Base-by-base conservation (phyloP, 2,797 vertebrate species). In the Muscicapa comitata region DNA sequence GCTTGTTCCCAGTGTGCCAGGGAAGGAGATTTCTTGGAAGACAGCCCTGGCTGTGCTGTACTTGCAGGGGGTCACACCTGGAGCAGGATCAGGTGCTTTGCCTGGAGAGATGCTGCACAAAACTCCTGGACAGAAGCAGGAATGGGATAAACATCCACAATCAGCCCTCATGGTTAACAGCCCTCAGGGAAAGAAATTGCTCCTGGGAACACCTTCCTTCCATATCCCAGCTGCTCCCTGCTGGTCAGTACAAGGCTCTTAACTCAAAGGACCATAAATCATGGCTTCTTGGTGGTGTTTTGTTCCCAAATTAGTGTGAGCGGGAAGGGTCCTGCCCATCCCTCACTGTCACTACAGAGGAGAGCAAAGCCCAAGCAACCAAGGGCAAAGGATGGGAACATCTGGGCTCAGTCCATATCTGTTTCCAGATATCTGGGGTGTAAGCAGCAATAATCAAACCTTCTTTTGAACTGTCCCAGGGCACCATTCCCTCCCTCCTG, bases 241-340 rank as follows among this genome's bases (percentile, higher is more conserved):
- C 45, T 55, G 29, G 17, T 24, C 61, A 37, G 17, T 17, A 5
- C 15, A 33, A 80, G 33, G 18, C 9, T 84, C 25, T 40, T 17
- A 20, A 37, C 33, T 11, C 8, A 35, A n/a, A 84, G 48, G 19
- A 37, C 10, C 10, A 13, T 7, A 88, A 53, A 6, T n/a, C 5
- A 2, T 6, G 24, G 50, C n/a, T n/a, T 65, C 53, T 4, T 21
- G 29, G 29, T 29, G 35, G 25, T 1, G 10, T 47, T 92, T 86
- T 47, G 26, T 24, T 58, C 20, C 35, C 6, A 43, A 66, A 78
- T 18, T 4, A 40, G 8, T 0, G 0, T 7, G 21, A 40, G 25
- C 35, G 57, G 17, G 14, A 29, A 54, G 15, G 58, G 8, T 4
- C 31, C 17, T 29, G 24, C 24, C 35, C 6, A 0, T 18, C 12